Conservation (phyloP, 2,113 vertebrate species). For the Syrmaticus mikado region DNA sequence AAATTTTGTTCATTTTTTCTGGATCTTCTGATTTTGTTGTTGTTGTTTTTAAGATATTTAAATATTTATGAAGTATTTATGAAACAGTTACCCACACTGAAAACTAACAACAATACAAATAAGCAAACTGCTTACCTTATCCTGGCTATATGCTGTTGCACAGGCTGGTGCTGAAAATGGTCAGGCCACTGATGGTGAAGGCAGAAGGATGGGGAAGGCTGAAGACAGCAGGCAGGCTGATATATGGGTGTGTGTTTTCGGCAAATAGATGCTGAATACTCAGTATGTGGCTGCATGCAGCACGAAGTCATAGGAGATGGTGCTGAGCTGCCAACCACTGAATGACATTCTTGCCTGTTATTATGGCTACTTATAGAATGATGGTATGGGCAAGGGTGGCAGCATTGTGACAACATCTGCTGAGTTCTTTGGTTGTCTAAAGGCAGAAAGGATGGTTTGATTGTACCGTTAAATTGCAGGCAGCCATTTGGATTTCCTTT, state of each 20-base stretch:
- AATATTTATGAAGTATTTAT: neutral
- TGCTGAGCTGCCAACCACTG: slow-evolving; percentile 58
- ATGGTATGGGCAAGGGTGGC: slow-evolving; percentile 85
- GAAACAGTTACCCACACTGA: neutral
- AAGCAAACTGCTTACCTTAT: slow-evolving; percentile 82
- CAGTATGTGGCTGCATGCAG: slow-evolving; percentile 75
- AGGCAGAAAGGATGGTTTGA: slow-evolving; percentile 79
- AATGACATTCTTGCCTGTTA: slow-evolving; percentile 82
- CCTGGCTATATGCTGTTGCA: slow-evolving; percentile 75
- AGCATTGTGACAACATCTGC: slow-evolving; percentile 73
- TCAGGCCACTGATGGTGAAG: slow-evolving; percentile 91
- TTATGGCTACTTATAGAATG: slow-evolving; percentile 80
- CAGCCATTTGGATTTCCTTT: slow-evolving; percentile 81
- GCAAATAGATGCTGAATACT: slow-evolving; percentile 80
- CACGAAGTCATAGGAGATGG: slow-evolving; percentile 73
- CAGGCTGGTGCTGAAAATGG: slow-evolving; percentile 88
- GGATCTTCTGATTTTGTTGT: neutral
- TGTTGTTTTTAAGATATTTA: neutral
- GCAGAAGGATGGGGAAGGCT: slow-evolving; percentile 82
- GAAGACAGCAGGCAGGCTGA: slow-evolving; percentile 83
- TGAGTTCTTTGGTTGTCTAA: slow-evolving; percentile 80
- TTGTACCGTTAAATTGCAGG: slow-evolving; percentile 78
- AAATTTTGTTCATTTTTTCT: neutral
- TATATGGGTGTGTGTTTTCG: slow-evolving; percentile 80
- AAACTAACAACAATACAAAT: neutral